phyloP scores from a whole-genome alignment of 2,888 invertebrate genomes.

The Protophormia terraenovae region DNA sequence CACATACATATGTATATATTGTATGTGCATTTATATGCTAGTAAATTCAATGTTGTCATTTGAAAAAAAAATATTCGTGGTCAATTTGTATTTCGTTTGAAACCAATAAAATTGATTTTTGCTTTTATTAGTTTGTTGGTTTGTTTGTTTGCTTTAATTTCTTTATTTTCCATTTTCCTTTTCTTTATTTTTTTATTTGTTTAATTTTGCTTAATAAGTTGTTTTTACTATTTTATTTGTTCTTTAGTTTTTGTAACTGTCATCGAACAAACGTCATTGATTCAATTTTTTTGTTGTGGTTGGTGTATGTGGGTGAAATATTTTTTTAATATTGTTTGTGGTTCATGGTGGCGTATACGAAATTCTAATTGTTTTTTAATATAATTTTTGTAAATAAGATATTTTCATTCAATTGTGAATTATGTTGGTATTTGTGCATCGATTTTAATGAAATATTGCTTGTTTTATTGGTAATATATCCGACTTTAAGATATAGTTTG shows the following conservation, averaged over 20 bases:
- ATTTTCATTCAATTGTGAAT: too few relatives aligned
- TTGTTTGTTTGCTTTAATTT: conserved; percentile 5
- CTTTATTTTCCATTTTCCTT: conserved; percentile 5
- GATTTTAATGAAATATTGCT: too few relatives aligned
- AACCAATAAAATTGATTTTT: conserved; percentile 46
- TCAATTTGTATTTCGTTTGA: conserved; percentile 58
- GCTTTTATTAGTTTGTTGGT: neutral
- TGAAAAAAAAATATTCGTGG: conserved; percentile 47
- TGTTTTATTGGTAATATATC: too few relatives aligned
- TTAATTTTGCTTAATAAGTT: conserved; percentile 7
- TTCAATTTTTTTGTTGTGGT: conserved; percentile 11
- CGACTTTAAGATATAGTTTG: too few relatives aligned
- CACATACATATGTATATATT: neutral
- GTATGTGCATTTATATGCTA: neutral
- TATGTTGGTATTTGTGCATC: too few relatives aligned
- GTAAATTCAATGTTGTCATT: conserved; percentile 43
- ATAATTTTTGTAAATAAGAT: too few relatives aligned
- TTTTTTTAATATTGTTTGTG: too few relatives aligned
- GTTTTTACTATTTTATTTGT: neutral
- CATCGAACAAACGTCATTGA: conserved; percentile 32
- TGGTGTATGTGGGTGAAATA: neutral
- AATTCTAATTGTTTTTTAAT: too few relatives aligned
- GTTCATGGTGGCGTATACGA: too few relatives aligned
- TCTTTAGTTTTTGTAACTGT: neutral
- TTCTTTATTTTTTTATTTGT: neutral